phyloP scores from a whole-genome alignment of 1,140 invertebrate genomes.

The Tetramorium alpestre region DNA sequence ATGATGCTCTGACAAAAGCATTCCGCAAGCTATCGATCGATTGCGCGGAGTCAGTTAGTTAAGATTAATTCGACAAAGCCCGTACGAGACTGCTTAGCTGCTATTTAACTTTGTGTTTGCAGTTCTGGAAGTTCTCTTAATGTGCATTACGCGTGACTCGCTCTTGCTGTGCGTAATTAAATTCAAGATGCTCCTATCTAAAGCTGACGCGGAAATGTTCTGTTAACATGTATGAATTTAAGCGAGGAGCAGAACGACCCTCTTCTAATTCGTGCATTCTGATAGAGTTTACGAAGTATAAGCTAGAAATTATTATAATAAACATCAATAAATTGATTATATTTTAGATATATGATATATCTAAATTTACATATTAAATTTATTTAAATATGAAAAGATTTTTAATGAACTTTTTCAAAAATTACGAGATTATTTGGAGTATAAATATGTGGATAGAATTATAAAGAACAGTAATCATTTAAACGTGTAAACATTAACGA shows the following conservation, averaged over 20 bases:
- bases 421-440: neutral
- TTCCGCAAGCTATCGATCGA: constrained; percentile 62
- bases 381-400: neutral
- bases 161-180: constrained; percentile 49
- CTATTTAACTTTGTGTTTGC: constrained; percentile 62
- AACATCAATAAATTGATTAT: neutral
- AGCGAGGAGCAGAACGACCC: neutral
- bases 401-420: neutral
- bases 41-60: constrained; percentile 56
- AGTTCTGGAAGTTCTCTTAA: constrained; percentile 45
- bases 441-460: neutral
- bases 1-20: constrained; percentile 48
- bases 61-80: constrained; percentile 61
- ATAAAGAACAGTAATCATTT: neutral
- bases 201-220: constrained; percentile 19
- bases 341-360: neutral
- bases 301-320: neutral
- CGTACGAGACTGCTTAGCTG: constrained; percentile 27
- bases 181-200: constrained; percentile 50
- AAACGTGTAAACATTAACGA: neutral
- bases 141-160: constrained; percentile 39
- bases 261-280: neutral
- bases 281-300: neutral
- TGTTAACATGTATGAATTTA: constrained; percentile 38
- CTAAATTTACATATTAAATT: neutral